These are phyloP conservation scores for Danionella dracula DNA, from an alignment of 2,797 vertebrate genomes.

Conservation along the genomic window DNA sequence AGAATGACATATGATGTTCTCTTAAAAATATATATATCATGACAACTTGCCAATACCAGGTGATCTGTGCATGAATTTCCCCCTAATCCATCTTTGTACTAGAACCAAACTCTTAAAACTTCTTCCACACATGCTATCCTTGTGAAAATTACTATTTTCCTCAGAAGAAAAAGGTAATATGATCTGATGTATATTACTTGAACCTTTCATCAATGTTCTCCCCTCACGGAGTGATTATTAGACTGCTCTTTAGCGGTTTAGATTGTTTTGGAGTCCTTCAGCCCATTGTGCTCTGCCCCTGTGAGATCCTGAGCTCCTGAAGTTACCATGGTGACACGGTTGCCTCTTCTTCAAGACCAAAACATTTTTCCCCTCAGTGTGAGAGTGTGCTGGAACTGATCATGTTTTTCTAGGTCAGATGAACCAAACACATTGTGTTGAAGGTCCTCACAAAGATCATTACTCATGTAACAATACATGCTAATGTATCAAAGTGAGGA, in stretches of 20 bases:
- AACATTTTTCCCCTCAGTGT: slow-evolving; percentile 21
- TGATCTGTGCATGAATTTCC: too few species aligned
- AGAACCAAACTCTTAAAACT: neutral
- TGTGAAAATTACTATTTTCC: neutral
- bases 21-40: too few species aligned
- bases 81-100: too few species aligned
- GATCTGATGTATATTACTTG: neutral
- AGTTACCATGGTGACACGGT: slow-evolving; percentile 45
- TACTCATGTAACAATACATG: slow-evolving; percentile 30
- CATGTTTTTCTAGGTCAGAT: slow-evolving; percentile 50
- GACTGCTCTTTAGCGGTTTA: slow-evolving; percentile 16
- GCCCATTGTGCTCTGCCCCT: slow-evolving; percentile 28
- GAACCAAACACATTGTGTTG: slow-evolving; percentile 34
- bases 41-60: too few species aligned
- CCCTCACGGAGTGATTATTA: slow-evolving; percentile 4
- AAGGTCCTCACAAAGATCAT: slow-evolving; percentile 22
- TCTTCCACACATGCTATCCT: neutral
- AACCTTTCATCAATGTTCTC: neutral
- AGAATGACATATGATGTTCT: too few species aligned
- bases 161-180: neutral
- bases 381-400: slow-evolving; percentile 34
- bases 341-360: slow-evolving; percentile 39
- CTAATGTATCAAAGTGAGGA: slow-evolving; percentile 23
- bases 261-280: slow-evolving; percentile 28
- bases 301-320: slow-evolving; percentile 38